Evolutionary conservation across 2,888 invertebrate genomes (phyloP), one percentile per base, ranked within the genome.

Genomic region (Trichogramma dendrolimi): DNA sequence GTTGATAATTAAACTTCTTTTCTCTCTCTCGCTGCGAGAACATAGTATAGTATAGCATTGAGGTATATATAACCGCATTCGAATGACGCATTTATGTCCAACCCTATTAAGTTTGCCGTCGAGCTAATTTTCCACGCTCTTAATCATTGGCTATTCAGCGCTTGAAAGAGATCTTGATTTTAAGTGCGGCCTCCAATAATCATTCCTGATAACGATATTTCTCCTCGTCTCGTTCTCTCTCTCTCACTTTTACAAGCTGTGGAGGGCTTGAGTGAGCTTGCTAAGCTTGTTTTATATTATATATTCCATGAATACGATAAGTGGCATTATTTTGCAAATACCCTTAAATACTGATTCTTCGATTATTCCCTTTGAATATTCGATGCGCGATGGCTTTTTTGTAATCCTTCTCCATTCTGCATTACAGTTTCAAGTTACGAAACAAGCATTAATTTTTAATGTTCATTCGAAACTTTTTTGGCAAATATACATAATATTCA

Each of bases 151-250:
- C 73, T 70, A 76, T 76, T 76, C 76, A 76, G 75, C 73, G 70
- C 68, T 72, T 77, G 77, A 77, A 78, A 78, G 78, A 77, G 74
- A 67, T 73, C 74, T 73, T 78, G 78, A 78, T 78, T 78, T 74
- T 73, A 75, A 77, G 74, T 74, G 73, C 71, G 71, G 44, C 54
- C 74, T 77, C 72, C 75, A 75, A 76, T 78, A 75, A 76, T 78
- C 73, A 78, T 76, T 76, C 73, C 71, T 75, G 74, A 75, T 76
- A 75, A 74, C 73, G 73, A 72, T 67, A 67, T 69, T 68, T 70
- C 67, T 66, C 63, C 55, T 39, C n/a, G 4, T 49, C n/a, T 46
- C 53, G 11, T 4, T 14, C 38, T 10, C n/a, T 4, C 43, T n/a
- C 27, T 27, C 27, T 27, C 27, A 27, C 27, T 27, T 43, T 51